Conservation (phyloP, 2,797 vertebrate genomes). For the Malacoraja senta region DNA sequence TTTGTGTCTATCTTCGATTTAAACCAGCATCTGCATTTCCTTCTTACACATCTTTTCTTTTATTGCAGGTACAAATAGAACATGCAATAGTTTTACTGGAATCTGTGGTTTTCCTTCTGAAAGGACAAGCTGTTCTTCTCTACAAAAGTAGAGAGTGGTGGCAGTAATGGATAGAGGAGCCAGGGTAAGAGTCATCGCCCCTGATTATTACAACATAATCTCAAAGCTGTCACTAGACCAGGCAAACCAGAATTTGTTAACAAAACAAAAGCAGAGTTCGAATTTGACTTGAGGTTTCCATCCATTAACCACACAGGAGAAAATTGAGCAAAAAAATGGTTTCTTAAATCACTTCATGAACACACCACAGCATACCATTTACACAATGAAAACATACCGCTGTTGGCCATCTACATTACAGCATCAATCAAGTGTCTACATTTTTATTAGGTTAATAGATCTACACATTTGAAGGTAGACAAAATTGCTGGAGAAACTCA, state of each 20-base stretch:
- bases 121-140: background rate
- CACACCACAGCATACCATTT: background rate
- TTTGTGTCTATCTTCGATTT: no score
- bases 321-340: background rate
- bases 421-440: background rate
- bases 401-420: background rate
- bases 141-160: background rate
- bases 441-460: background rate
- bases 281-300: background rate
- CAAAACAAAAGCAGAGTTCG: background rate
- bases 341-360: background rate
- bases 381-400: background rate
- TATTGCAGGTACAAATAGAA: background rate
- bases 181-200: background rate
- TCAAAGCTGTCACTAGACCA: no score
- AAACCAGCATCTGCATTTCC: no score
- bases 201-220: no score
- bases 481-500: no score
- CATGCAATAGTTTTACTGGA: background rate
- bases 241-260: background rate
- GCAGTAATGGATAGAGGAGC: background rate
- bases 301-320: background rate
- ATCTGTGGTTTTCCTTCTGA: background rate
- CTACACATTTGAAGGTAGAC: background rate
- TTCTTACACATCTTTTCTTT: background rate